Evolutionary conservation across 2,888 invertebrate genomes (phyloP), one percentile per base, ranked within the genome.

Genomic region (Sycophila texana): DNA sequence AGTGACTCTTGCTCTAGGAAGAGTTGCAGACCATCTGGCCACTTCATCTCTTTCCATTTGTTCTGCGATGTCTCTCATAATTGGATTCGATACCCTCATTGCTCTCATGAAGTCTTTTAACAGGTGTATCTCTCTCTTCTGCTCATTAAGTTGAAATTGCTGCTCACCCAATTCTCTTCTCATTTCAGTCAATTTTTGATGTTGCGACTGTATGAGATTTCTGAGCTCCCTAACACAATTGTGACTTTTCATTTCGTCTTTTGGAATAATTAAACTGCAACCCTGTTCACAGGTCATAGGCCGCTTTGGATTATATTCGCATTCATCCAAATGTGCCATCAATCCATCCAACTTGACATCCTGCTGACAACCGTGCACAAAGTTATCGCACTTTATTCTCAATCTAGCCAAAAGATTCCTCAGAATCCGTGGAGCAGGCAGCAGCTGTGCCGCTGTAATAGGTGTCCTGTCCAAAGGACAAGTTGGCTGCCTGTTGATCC

Each of bases 31-130:
- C 98, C 98, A 98, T 86, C 96, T 93, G 57, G 96, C 93, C 78
- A 98, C 96, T 91, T 98, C 98, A 87, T 98, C 97, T 74, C 97
- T 94, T 90, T 98, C 98, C 95, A 98, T 97, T 87, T 97, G 97
- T 88, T 98, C 97, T 3, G 97, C 97, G 73, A 98, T 94, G 30
- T 97, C 97, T 72, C 97, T 93, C 95, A 98, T 96, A 22, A 97
- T 94, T 0, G 98, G 98, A 91, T 97, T 98, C 0, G 97, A 96
- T 20, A 96, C 95, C 84, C 97, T 93, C 95, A 98, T 96, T 0
- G 98, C 97, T 83, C 97, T 93, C 96, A 98, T 97, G 88, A 97
- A 97, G 89, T 98, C 96, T 94, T 98, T 98, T 68, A 98, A 91
- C 65, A 98, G 91, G 85, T 96, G 95, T 82, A 98, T 91, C 89